Evolutionary conservation across 64 coral and sea anemone genomes (phyloP).

Genomic region (Hydrozoanthus tunicans): DNA sequence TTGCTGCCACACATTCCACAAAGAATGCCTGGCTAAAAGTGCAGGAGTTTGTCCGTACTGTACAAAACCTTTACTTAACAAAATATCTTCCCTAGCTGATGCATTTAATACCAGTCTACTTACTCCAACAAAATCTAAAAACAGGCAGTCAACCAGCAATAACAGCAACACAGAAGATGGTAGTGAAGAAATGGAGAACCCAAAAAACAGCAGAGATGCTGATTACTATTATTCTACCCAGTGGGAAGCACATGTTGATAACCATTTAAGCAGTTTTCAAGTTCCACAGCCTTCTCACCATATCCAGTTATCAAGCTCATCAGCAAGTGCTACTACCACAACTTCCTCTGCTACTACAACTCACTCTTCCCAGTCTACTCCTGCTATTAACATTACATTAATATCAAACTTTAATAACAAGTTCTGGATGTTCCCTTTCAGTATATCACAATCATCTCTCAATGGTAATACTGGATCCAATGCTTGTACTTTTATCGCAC

Average conservation of each 20-base stretch:
- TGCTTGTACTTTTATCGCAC: not conserved
- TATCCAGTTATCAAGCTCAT: not conserved
- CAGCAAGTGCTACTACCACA: not conserved
- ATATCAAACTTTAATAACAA: not conserved
- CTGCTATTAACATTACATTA: conserved; percentile 18
- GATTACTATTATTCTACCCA: conserved; percentile 31
- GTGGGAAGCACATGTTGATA: conserved; percentile 27
- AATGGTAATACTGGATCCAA: not conserved
- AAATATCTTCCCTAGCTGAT: not conserved
- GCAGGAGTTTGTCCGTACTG: not conserved
- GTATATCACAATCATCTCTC: not conserved
- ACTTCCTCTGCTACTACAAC: conserved; percentile 10
- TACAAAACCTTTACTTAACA: not conserved
- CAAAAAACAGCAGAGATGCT: conserved; percentile 7
- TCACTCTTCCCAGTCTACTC: not conserved
- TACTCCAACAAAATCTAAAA: not conserved
- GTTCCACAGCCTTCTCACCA: conserved; percentile 21
- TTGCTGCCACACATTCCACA: conserved; percentile 18
- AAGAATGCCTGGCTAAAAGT: conserved; percentile 28
- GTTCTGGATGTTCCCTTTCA: not conserved
- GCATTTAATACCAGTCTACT: not conserved
- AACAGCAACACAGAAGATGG: not conserved
- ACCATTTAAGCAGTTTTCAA: conserved; percentile 18
- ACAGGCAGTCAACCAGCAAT: not conserved
- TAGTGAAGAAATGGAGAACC: conserved; percentile 29